Percentiles rank a stretch among this genome's conserved stretches.
These are phyloP conservation scores for Acanthurus tractus DNA, from an alignment of 2,797 vertebrate genomes.

Conservation along the genomic window DNA sequence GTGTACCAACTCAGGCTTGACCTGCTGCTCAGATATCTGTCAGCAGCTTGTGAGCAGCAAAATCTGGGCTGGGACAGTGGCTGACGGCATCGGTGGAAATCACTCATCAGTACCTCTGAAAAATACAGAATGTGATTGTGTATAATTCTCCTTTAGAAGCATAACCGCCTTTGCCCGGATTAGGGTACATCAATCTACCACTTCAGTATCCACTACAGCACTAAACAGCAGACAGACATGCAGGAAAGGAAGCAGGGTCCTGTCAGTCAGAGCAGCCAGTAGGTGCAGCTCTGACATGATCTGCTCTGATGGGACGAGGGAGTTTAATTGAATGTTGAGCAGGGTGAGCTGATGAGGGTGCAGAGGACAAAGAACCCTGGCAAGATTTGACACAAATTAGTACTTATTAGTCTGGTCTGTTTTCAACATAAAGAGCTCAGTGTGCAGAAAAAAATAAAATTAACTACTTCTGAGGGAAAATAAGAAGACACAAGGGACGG, in stretches of 20 bases:
- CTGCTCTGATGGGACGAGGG: slow-evolving; percentile 77
- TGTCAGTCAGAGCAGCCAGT: slow-evolving; percentile 55
- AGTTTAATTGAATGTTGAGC: slow-evolving; percentile 79
- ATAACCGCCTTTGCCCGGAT: slow-evolving; percentile 8
- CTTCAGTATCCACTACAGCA: slow-evolving; percentile 20
- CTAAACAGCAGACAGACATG: slow-evolving; percentile 27
- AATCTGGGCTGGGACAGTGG: slow-evolving; percentile 34
- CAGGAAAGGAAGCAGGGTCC: slow-evolving; percentile 26
- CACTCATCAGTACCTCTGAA: slow-evolving; percentile 19
- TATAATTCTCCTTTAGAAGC: slow-evolving; percentile 13
- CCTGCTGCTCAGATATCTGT: slow-evolving; percentile 79
- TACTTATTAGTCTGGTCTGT: slow-evolving; percentile 77
- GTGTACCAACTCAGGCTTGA: slow-evolving; percentile 64
- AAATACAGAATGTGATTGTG: slow-evolving; percentile 16
- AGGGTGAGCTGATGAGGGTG: slow-evolving; percentile 76
- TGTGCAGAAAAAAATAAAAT: slow-evolving; percentile 59
- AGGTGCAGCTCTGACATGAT: slow-evolving; percentile 81
- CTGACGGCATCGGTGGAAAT: slow-evolving; percentile 30
- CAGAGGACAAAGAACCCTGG: slow-evolving; percentile 56
- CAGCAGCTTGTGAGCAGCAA: slow-evolving; percentile 77
- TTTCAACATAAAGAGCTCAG: slow-evolving; percentile 71
- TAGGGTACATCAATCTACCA: slow-evolving; percentile 25
- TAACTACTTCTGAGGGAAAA: slow-evolving; percentile 61
- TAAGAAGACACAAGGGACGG: slow-evolving; percentile 31
- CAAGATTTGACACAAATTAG: slow-evolving; percentile 79